Evolutionary conservation across 2,797 vertebrate genomes (phyloP).

Genomic region (Taeniopygia guttata): DNA sequence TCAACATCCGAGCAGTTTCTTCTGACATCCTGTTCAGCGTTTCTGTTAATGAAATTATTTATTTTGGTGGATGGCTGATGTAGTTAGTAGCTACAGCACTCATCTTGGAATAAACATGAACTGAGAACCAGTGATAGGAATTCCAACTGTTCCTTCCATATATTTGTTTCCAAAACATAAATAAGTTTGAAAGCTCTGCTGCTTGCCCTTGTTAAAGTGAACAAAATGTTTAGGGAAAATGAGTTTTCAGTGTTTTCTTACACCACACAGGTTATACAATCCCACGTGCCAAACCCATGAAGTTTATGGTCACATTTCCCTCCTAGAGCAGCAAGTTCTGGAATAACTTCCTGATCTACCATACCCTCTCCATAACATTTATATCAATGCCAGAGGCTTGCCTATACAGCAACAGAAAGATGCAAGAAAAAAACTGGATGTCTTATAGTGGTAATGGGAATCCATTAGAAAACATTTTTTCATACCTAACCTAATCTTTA

Average conservation of each 20-base stretch:
- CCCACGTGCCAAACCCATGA: not conserved
- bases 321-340: not conserved
- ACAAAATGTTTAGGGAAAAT: not conserved
- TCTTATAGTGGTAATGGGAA: not conserved
- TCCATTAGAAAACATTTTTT: not conserved
- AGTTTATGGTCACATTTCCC: not conserved
- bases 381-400: not conserved
- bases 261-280: not conserved
- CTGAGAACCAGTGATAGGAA: not conserved
- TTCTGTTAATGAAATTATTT: not conserved
- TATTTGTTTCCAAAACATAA: conserved; percentile 2
- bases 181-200: not conserved
- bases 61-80: not conserved
- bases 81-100: not conserved
- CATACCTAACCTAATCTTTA: not conserved
- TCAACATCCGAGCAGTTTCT: not conserved
- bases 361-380: not conserved
- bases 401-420: not conserved
- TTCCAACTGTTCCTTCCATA: not conserved
- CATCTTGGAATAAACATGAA: not conserved
- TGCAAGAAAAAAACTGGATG: not conserved
- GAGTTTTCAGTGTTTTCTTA: not conserved
- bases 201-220: not conserved
- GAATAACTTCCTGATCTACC: not conserved
- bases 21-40: not conserved